Base-by-base conservation (phyloP, 2,888 invertebrate genomes). In the Morpho achilles region DNA sequence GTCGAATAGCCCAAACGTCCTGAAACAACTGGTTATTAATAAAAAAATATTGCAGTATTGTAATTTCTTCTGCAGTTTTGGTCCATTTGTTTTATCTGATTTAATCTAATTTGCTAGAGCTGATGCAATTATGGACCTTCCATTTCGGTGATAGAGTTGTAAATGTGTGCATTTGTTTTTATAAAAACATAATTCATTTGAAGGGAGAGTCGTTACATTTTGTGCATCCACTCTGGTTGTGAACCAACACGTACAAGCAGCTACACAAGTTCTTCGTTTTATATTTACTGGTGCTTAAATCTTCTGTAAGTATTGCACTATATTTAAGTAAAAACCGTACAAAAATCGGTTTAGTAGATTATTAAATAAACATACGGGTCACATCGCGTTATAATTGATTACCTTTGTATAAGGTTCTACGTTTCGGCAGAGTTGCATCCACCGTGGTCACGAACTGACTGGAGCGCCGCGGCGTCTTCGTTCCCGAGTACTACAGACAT, bases 121-220 rank as follows among this genome's bases (percentile, higher is more conserved):
- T 45, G 41, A 45, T 10, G 1, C n/a, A 6, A 58, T 55, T 55
- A 43, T 46, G 10, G 43, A 23, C 58, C 45, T 22, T 58, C 53
- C n/a, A 9, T 2, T 3, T 10, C 7, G 42, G 16, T 3, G 1
- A 54, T 62, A 60, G 44, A 39, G 52, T 54, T n/a, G 3, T 44
- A 7, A 49, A 10, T 54, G 7, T 9, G 10, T 6, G 5, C 32
- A 0, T 16, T 9, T 9, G 41, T 40, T 44, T 23, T 32, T 46
- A 45, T 50, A 8, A 43, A 43, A 50, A 48, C 51, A 68, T 67
- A 65, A 67, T 56, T 65, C 68, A 68, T 58, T 62, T 55, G 59
- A 60, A 60, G 60, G 62, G 65, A 60, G 61, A 55, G 64, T 53
- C 48, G 63, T 58, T 60, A 51, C 62, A 64, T 64, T 63, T 60